A percentile compares a stretch with the other conserved stretches of the same genome.
These are phyloP conservation scores for Eupithecia vulgata DNA, from an alignment of 2,888 invertebrate species.

Conservation along the genomic window DNA sequence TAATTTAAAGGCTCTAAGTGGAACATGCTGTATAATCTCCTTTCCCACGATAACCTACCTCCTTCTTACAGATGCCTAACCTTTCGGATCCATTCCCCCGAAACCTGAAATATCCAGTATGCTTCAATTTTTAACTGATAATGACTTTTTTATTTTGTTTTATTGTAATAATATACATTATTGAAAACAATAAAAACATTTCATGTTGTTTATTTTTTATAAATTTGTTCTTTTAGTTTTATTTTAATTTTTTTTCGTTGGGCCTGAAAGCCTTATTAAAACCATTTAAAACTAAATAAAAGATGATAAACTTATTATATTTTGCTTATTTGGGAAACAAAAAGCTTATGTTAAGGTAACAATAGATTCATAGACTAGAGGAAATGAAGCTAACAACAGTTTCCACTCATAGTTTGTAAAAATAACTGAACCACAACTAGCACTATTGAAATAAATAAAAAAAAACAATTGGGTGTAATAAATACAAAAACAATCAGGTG, in stretches of 20 bases:
- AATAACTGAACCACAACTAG: too few species aligned
- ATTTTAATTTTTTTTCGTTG: neutral
- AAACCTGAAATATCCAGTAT: conserved; percentile 24
- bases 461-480: too few species aligned
- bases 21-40: neutral
- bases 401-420: too few species aligned
- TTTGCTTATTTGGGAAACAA: too few species aligned
- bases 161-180: neutral
- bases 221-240: neutral
- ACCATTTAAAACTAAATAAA: neutral
- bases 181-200: neutral
- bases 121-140: neutral
- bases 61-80: conserved; percentile 40
- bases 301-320: neutral
- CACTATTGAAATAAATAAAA: too few species aligned
- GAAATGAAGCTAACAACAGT: too few species aligned
- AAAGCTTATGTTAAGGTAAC: too few species aligned
- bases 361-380: too few species aligned
- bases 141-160: neutral
- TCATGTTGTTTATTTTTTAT: neutral
- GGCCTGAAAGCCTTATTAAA: neutral
- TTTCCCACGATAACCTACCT: neutral
- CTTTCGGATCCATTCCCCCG: conserved; percentile 19
- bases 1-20: neutral
- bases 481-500: too few species aligned